These are phyloP conservation scores for Caenorhabditis japonica DNA, from an alignment of 2,888 invertebrate genomes.

Conservation along the genomic window DNA sequence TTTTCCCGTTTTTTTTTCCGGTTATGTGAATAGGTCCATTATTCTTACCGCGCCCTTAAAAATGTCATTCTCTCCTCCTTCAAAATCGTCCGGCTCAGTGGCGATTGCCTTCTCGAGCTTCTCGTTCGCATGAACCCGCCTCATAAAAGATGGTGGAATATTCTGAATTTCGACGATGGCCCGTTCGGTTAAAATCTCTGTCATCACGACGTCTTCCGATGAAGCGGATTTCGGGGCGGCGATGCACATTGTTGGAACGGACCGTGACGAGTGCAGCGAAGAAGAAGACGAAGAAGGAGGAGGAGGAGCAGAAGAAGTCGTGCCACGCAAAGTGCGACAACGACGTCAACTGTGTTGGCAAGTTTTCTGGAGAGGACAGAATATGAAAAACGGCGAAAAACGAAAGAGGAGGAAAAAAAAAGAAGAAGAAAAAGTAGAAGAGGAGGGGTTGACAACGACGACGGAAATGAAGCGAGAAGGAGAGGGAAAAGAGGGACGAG, in stretches of 20 bases:
- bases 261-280: constrained; percentile 5
- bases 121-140: constrained; percentile 3
- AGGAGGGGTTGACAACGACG: neutral
- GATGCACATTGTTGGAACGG: constrained; percentile 21
- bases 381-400: constrained; percentile 6
- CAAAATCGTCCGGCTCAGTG: constrained; percentile 20
- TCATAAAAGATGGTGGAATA: constrained; percentile 22
- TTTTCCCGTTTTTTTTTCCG: too few species aligned
- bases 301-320: too few species aligned
- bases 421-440: too few species aligned
- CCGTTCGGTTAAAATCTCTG: neutral
- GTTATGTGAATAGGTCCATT: too few species aligned
- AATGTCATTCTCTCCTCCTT: constrained; percentile 19
- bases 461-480: constrained; percentile 15
- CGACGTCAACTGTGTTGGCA: constrained; percentile 8
- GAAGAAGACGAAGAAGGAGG: too few species aligned
- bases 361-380: constrained; percentile 34
- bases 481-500: neutral
- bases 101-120: constrained; percentile 4
- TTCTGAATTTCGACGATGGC: constrained; percentile 18
- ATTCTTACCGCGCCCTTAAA: constrained; percentile 29
- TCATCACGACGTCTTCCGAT: neutral
- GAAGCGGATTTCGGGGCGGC: constrained; percentile 1
- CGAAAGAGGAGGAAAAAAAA: neutral
- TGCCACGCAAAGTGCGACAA: too few species aligned